Percentiles rank a stretch among this genome's conserved stretches.
Conservation (phyloP, 2,797 vertebrate species). For the Pogoniulus pusillus region DNA sequence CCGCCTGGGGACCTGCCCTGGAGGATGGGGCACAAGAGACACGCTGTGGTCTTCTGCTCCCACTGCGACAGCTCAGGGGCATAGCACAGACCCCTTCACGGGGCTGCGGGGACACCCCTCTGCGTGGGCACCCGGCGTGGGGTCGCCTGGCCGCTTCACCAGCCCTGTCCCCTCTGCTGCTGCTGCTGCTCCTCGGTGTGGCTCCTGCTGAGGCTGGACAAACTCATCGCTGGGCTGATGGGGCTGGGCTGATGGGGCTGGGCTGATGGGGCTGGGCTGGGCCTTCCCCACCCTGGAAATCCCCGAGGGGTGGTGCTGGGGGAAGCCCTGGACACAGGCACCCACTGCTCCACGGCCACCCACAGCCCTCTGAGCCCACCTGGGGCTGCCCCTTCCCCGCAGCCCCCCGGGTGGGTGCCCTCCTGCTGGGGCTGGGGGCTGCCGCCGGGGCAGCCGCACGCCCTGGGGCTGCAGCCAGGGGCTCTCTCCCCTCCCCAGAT, state of each 20-base stretch:
- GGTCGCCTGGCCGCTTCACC: neutral
- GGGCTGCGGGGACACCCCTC: neutral
- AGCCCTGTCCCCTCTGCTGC: neutral
- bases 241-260: neutral
- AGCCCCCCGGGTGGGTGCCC: neutral
- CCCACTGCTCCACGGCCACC: neutral
- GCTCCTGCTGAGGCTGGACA: neutral
- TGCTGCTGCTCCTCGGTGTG: neutral
- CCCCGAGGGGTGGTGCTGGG: neutral
- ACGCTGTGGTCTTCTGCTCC: neutral
- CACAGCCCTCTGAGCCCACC: neutral
- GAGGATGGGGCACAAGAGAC: neutral
- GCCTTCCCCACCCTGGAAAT: neutral
- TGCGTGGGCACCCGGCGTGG: neutral
- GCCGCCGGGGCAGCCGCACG: neutral
- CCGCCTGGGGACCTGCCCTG: neutral
- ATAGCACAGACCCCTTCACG: neutral
- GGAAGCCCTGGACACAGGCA: neutral
- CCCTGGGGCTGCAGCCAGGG: neutral
- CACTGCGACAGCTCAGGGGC: neutral
- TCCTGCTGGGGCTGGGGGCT: neutral
- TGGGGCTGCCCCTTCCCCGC: neutral
- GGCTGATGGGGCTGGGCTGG: neutral
- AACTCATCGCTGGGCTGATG: neutral
- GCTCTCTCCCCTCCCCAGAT: constrained; percentile 13